Conservation (phyloP, 2,888 invertebrate genomes). For the Lasioglossum lativentre region DNA sequence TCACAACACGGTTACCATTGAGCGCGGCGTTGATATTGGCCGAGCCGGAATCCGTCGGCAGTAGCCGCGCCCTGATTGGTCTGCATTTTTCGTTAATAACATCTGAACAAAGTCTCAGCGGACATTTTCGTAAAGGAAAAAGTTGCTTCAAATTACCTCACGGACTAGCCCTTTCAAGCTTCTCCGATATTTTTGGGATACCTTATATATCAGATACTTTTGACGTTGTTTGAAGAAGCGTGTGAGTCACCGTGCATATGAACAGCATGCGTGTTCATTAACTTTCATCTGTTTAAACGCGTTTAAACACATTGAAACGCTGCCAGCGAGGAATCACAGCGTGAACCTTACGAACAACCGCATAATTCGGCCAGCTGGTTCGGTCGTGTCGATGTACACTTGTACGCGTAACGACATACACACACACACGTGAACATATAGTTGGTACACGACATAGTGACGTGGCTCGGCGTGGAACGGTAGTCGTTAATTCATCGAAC, state of each 20-base stretch:
- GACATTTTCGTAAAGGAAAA: no score
- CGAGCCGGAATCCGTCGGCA: no score
- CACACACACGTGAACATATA: background rate
- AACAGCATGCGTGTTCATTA: background rate
- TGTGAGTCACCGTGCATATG: background rate
- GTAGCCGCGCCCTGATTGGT: no score
- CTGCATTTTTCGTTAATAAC: no score
- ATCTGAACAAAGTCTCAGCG: no score
- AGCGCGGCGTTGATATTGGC: no score
- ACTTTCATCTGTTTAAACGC: background rate
- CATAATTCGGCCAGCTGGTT: conserved; percentile 33
- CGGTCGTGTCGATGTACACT: background rate
- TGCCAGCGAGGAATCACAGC: conserved; percentile 1
- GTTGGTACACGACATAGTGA: background rate
- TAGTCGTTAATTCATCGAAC: conserved; percentile 57
- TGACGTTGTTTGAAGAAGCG: background rate
- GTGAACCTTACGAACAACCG: background rate
- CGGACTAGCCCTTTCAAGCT: no score
- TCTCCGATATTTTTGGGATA: no score
- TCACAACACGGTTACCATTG: no score
- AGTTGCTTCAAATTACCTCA: no score
- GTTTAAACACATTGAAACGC: background rate
- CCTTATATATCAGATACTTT: background rate
- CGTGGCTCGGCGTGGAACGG: conserved; percentile 31
- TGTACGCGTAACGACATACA: background rate